Conservation (phyloP, 2,888 invertebrate species). For the Trissoscelio sp. region DNA sequence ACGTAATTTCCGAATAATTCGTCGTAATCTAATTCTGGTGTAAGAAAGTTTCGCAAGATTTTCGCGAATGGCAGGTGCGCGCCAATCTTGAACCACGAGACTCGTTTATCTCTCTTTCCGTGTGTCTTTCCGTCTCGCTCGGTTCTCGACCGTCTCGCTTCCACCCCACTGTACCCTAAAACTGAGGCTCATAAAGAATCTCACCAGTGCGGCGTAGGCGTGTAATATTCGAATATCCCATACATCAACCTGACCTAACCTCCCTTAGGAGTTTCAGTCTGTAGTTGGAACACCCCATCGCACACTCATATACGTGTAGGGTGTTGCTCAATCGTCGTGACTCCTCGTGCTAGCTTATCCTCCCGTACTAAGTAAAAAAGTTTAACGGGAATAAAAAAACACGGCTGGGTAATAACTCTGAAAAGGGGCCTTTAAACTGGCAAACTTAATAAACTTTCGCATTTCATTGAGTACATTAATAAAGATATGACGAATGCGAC, state of each 20-base stretch:
- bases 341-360: constrained; percentile 44
- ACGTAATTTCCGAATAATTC: neutral
- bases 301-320: constrained; percentile 22
- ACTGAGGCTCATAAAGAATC: constrained; percentile 74
- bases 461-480: constrained; percentile 29
- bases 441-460: constrained; percentile 36
- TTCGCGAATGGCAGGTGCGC: constrained; percentile 47
- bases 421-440: constrained; percentile 27
- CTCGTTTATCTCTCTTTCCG: constrained; percentile 31
- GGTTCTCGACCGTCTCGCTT: constrained; percentile 15
- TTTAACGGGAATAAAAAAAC: constrained; percentile 47
- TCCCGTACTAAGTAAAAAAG: constrained; percentile 35
- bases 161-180: constrained; percentile 35
- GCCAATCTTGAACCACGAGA: constrained; percentile 28
- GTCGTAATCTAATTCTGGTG: constrained; percentile 14
- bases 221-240: constrained; percentile 76
- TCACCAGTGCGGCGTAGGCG: constrained; percentile 68
- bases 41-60: constrained; percentile 38
- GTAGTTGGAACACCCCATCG: constrained; percentile 36
- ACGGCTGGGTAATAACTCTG: constrained; percentile 34
- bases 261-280: constrained; percentile 61
- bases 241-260: constrained; percentile 73
- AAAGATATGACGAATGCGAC: constrained; percentile 35
- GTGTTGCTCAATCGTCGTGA: constrained; percentile 52
- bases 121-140: constrained; percentile 4